Conservation (phyloP, 2,113 vertebrate genomes). For the Oophaga pumilio region DNA sequence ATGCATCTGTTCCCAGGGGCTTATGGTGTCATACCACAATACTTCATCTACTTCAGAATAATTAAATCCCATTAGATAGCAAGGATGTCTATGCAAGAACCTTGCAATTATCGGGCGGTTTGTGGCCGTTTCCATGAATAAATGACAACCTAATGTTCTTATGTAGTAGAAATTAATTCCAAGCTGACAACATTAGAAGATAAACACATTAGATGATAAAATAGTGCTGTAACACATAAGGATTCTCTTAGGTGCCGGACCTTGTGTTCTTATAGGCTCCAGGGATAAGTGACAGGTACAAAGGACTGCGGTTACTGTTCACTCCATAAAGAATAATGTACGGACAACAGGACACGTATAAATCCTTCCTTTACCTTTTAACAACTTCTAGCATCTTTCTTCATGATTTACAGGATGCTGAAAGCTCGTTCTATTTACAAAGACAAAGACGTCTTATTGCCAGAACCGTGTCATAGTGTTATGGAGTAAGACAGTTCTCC, state of each 20-base stretch:
- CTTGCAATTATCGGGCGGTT: neutral
- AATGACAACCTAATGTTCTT: neutral
- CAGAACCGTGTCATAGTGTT: neutral
- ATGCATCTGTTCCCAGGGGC: constrained; percentile 26
- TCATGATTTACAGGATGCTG: constrained; percentile 1
- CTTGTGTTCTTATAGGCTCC: neutral
- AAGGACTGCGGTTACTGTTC: neutral
- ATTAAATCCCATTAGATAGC: constrained; percentile 24
- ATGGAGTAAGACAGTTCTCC: neutral
- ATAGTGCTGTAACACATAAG: neutral
- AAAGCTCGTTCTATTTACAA: neutral
- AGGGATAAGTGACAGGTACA: neutral
- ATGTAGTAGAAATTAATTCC: neutral
- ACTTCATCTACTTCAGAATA: constrained; percentile 18
- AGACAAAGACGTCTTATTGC: neutral
- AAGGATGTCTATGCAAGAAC: neutral
- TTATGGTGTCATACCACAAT: neutral
- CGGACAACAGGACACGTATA: neutral
- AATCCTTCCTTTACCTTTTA: constrained; percentile 4
- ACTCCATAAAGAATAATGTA: neutral
- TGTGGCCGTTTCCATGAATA: neutral
- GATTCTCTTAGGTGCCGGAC: neutral
- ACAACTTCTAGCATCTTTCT: neutral
- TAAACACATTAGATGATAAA: too few species aligned
- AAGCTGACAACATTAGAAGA: neutral